Evolutionary conservation across 2,113 vertebrate genomes (phyloP), one percentile per base, ranked within the genome.

Genomic region (Meleagris gallopavo): DNA sequence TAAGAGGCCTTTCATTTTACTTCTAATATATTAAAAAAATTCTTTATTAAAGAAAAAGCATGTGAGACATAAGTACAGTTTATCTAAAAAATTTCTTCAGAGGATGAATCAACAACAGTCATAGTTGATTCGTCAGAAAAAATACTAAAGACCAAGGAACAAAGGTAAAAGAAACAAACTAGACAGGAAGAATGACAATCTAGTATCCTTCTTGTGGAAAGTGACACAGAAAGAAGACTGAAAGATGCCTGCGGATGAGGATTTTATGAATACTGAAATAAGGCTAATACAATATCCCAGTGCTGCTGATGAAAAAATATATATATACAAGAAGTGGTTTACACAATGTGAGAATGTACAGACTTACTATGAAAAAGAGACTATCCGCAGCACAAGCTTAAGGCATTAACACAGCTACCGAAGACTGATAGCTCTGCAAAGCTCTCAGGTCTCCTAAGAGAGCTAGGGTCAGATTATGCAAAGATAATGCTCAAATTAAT

Each of bases 381-480:
- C 19, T 43, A 5, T 60, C 29, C 55, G 50, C n/a, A 64, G 57
- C 50, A 67, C 18, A 70, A 36, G 12, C 65, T 73, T 50, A 77
- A 66, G 50, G 29, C 22, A 74, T 8, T 6, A 50, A 8, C 13
- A 3, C 11, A 2, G 0, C 21, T 91, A 54, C 58, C 57, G 45
- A 73, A 62, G 89, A 72, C 1, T 73, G 78, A 76, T 74, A 79
- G 50, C 30, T 30, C 24, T n/a, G 40, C 52, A 85, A 78, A 93
- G 43, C 48, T 94, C 55, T 58, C 60, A 21, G 60, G n/a, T 90
- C 55, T 90, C 78, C 85, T 83, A 54, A 64, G 84, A 91, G 83
- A 91, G 40, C 36, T 24, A 25, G 9, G 18, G 58, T 66, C 50
- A 69, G 27, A 43, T 83, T 80, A 83, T 38, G 36, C 75, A 89